phyloP scores from a whole-genome alignment of 2,888 invertebrate genomes.

The Xylophagus ater region DNA sequence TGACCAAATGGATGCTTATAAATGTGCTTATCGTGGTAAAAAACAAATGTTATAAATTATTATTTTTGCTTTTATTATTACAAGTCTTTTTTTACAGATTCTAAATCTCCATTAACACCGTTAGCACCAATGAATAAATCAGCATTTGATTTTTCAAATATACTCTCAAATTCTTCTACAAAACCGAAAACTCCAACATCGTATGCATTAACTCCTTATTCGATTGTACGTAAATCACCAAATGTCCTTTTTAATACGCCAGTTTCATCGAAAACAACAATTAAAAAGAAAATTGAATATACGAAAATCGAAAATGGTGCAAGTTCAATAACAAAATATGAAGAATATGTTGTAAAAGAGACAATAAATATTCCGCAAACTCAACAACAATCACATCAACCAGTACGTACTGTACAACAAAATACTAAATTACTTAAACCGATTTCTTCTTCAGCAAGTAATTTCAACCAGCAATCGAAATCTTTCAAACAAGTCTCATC shows the following conservation, averaged over 20 bases:
- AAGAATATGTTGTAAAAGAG: too few relatives aligned
- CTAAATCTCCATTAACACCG: slow-evolving; percentile 13
- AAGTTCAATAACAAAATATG: not conserved
- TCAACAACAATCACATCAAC: not conserved
- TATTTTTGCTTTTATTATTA: not conserved
- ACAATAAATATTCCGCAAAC: not conserved
- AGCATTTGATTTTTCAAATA: slow-evolving; percentile 2
- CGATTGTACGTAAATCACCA: not conserved
- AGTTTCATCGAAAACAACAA: not conserved
- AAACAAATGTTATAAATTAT: not conserved
- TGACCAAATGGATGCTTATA: slow-evolving; percentile 12
- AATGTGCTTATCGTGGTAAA: slow-evolving; percentile 8
- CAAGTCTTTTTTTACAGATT: slow-evolving; percentile 7
- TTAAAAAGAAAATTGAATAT: not conserved
- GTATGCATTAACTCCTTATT: not conserved
- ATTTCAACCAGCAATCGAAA: too few relatives aligned
- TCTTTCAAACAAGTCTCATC: not conserved
- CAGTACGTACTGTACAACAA: too few relatives aligned
- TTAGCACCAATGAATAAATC: slow-evolving; percentile 7
- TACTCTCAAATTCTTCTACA: not conserved
- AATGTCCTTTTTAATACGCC: not conserved
- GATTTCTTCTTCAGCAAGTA: too few relatives aligned
- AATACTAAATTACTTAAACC: too few relatives aligned
- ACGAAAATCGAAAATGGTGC: not conserved
- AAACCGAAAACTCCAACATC: not conserved